Conservation (phyloP, 2,797 vertebrate genomes). For the Clarias platycephalus region DNA sequence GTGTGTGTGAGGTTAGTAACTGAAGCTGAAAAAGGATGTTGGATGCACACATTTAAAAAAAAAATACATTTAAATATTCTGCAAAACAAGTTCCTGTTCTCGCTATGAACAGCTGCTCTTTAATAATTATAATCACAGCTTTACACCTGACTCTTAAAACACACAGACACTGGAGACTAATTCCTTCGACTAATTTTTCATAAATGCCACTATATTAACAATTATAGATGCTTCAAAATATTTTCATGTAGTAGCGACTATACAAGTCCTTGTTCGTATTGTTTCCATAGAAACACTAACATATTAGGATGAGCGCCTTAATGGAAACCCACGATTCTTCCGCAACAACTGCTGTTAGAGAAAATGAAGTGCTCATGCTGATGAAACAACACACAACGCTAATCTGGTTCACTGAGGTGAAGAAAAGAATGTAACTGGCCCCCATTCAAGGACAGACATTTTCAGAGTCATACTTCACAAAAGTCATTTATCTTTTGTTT, state of each 20-base stretch:
- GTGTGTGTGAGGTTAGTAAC: neutral
- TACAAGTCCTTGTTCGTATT: neutral
- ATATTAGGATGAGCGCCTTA: neutral
- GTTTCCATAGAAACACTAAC: neutral
- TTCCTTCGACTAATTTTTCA: neutral
- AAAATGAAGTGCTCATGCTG: neutral
- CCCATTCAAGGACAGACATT: neutral
- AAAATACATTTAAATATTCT: neutral
- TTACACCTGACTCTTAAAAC: neutral
- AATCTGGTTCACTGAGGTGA: neutral
- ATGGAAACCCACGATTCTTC: neutral
- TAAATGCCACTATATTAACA: neutral
- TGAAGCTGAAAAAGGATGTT: neutral
- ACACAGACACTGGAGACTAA: neutral
- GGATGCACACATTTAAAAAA: neutral
- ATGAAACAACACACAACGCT: neutral
- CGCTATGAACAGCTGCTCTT: neutral
- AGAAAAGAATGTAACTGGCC: neutral
- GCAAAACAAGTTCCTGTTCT: neutral
- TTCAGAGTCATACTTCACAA: neutral
- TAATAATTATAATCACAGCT: neutral
- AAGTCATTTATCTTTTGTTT: neutral
- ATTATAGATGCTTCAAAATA: neutral
- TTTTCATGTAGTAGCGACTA: neutral
- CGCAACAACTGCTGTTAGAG: neutral